phyloP scores from a whole-genome alignment of 2,113 vertebrate genomes.

The Anguilla rostrata region DNA sequence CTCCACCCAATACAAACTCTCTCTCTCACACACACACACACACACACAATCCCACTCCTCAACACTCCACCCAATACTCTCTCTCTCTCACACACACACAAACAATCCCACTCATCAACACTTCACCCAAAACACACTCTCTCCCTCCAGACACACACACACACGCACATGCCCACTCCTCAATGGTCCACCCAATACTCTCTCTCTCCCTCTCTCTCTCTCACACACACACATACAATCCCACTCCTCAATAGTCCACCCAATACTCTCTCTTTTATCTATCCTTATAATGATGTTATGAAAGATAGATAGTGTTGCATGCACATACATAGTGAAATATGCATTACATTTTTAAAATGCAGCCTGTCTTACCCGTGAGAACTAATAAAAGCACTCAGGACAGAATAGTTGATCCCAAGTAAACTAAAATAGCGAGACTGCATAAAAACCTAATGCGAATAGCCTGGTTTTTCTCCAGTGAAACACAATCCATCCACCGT shows the following conservation, averaged over 20 bases:
- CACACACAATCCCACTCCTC: not conserved
- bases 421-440: slow-evolving; percentile 2
- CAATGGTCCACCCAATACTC: not conserved
- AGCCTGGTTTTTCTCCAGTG: not conserved
- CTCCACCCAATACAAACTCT: no score
- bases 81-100: no score
- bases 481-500: slow-evolving; percentile 13
- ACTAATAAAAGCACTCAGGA: not conserved
- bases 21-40: not conserved
- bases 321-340: not conserved
- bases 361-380: not conserved
- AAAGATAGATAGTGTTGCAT: not conserved
- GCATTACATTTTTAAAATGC: no score
- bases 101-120: slow-evolving; percentile 5
- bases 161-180: slow-evolving; percentile 8
- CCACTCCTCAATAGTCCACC: not conserved
- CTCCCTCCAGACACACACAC: not conserved
- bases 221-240: not conserved
- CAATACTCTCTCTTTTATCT: no score
- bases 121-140: not conserved
- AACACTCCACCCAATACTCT: not conserved
- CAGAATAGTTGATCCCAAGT: slow-evolving; percentile 7
- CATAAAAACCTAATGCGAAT: slow-evolving; percentile 14
- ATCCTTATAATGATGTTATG: no score
- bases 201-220: not conserved